Base-by-base conservation (phyloP, 2,888 invertebrate genomes). In the Parochlus steinenii region DNA sequence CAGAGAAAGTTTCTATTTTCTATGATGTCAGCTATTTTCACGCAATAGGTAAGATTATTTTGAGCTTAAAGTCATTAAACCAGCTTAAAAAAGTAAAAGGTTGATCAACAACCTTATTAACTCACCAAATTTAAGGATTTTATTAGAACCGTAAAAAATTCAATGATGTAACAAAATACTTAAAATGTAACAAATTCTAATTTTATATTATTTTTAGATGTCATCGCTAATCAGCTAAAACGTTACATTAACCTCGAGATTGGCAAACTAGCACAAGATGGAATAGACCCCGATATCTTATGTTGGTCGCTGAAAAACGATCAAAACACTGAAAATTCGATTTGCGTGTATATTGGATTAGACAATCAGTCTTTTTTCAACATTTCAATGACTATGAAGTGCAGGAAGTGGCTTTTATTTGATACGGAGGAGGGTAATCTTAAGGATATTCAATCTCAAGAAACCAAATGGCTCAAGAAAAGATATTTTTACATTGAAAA, bases 401-500 rank as follows among this genome's bases (percentile, higher is more conserved):
- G 66, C 65, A 51, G 54, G 30, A 55, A 61, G 39, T 72, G 78
- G 67, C 64, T 65, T 42, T 59, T 66, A 35, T 62, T 67, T 31
- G 63, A 75, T 42, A 63, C 65, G 14, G 48, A 55, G 6, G 50
- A 49, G 16, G 51, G 44, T 18, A 54, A 49, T 33, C 41, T 71
- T 2, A 43, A 41, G 19, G 46, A 52, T 29, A 57, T 56, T 16
- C 55, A 67, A 41, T 54, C 52, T 1, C 50, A 57, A 6, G 60
- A 62, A 15, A 65, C 67, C 37, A 67, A 61, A 40, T 74, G 78
- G 59, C 65, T 93, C 35, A 81, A 78, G 53, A 71, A 81, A 39
- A 69, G 92, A 39, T 71, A 80, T 42, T 92, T 70, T 54, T 63
- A 90, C 33, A 70, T 90, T 17, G 95, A 97, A 61, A 83, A 81